Percentiles rank a stretch among this genome's conserved stretches.
Evolutionary conservation across 2,888 invertebrate genomes (phyloP).

Genomic region (Opisthograptis luteolata): DNA sequence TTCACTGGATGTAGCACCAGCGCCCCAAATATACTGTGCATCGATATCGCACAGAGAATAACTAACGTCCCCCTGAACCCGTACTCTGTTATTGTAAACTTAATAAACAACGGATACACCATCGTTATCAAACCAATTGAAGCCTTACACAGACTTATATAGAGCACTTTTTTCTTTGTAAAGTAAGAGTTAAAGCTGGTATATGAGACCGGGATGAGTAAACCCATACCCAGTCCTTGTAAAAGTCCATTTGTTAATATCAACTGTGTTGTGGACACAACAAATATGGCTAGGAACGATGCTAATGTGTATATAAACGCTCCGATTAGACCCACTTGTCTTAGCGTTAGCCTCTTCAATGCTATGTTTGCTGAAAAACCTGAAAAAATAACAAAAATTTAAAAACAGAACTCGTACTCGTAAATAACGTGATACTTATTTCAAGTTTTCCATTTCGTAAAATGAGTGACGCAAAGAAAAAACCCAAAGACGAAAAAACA

Average conservation of each 20-base stretch:
- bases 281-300: slow-evolving; percentile 86
- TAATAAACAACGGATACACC: slow-evolving; percentile 87
- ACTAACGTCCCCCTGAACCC: slow-evolving; percentile 90
- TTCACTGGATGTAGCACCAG: slow-evolving; percentile 89
- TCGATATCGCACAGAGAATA: slow-evolving; percentile 87
- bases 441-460: too few species aligned
- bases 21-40: slow-evolving; percentile 88
- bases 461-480: too few species aligned
- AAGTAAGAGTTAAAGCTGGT: slow-evolving; percentile 91
- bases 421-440: too few species aligned
- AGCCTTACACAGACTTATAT: slow-evolving; percentile 89
- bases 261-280: slow-evolving; percentile 85
- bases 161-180: slow-evolving; percentile 87
- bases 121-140: slow-evolving; percentile 88
- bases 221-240: slow-evolving; percentile 87
- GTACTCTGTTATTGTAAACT: slow-evolving; percentile 85
- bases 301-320: slow-evolving; percentile 86
- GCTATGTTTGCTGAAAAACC: slow-evolving; percentile 88
- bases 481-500: too few species aligned
- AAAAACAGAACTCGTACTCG: too few species aligned
- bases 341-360: slow-evolving; percentile 86
- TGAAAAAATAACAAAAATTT: slow-evolving; percentile 56
- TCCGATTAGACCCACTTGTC: slow-evolving; percentile 87
- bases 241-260: slow-evolving; percentile 87
- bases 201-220: slow-evolving; percentile 89